Conservation (phyloP, 2,888 invertebrate species). For the Clitarchus hookeri region DNA sequence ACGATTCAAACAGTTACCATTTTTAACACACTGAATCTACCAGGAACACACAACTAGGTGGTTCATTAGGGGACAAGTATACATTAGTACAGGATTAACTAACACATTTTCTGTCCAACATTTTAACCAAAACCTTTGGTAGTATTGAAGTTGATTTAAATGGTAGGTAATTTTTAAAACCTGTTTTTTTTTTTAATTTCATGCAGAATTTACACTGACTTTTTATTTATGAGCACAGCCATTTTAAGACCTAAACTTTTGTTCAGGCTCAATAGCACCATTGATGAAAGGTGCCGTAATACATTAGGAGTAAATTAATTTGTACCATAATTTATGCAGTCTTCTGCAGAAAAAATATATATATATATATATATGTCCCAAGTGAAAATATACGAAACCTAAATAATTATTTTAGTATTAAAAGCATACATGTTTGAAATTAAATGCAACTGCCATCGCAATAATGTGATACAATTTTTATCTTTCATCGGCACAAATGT, state of each 20-base stretch:
- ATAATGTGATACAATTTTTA: too few species aligned
- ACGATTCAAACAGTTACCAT: not conserved
- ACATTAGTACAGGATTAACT: not conserved
- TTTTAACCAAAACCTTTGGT: not conserved
- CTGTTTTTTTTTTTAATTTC: not conserved
- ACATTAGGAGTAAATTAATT: not conserved
- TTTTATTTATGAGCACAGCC: not conserved
- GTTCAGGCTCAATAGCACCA: not conserved
- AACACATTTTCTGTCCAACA: not conserved
- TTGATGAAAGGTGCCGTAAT: not conserved
- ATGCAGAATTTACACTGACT: not conserved
- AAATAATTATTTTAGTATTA: too few species aligned
- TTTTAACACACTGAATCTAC: not conserved
- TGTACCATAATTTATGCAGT: too few species aligned
- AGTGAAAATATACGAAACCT: too few species aligned
- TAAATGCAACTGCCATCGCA: too few species aligned
- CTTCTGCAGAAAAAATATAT: not conserved
- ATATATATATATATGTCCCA: not conserved
- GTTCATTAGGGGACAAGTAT: not conserved
- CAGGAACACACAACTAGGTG: not conserved
- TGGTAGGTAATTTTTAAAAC: too few species aligned
- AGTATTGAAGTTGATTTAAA: too few species aligned
- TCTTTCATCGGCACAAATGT: too few species aligned
- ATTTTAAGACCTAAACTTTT: not conserved
- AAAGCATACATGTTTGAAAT: too few species aligned